Percentiles rank a stretch among this genome's conserved stretches.
These are phyloP conservation scores for Julus scandinavius DNA, from an alignment of 2,888 invertebrate genomes.

Conservation along the genomic window DNA sequence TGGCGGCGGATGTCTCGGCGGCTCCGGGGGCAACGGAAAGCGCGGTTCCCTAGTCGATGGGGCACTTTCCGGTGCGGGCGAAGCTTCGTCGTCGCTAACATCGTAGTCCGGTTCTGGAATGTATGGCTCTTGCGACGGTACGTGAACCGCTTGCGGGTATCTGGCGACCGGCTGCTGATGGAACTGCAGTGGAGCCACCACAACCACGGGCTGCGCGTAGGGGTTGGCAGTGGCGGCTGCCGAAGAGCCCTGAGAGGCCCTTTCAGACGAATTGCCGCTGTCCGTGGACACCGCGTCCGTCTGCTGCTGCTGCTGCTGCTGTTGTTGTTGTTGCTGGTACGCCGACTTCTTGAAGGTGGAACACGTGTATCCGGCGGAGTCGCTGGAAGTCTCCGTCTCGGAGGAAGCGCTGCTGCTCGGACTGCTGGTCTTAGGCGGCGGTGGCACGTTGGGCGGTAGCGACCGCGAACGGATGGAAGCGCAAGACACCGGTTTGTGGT, in stretches of 20 bases:
- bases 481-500: conserved; percentile 59
- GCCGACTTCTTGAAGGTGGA: conserved; percentile 56
- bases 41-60: background rate
- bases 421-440: conserved; percentile 57
- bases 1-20: conserved; percentile 51
- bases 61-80: background rate
- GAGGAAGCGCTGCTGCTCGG: conserved; percentile 57
- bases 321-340: background rate
- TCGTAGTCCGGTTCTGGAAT: conserved; percentile 93
- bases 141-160: conserved; percentile 56
- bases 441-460: conserved; percentile 57
- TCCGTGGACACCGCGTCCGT: conserved; percentile 57
- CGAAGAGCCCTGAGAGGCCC: conserved; percentile 37
- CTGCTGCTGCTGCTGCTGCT: background rate
- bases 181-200: background rate
- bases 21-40: background rate
- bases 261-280: conserved; percentile 57
- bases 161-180: conserved; percentile 60
- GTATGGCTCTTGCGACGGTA: conserved; percentile 70
- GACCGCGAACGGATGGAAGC: conserved; percentile 58
- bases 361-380: conserved; percentile 56
- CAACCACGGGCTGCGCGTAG: conserved; percentile 51
- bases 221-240: conserved; percentile 39
- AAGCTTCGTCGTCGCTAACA: conserved; percentile 79
- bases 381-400: conserved; percentile 58